A percentile compares a stretch with the other conserved stretches of the same genome.
phyloP scores from a whole-genome alignment of 92 coral and sea anemone species.

The Ricordea florida region DNA sequence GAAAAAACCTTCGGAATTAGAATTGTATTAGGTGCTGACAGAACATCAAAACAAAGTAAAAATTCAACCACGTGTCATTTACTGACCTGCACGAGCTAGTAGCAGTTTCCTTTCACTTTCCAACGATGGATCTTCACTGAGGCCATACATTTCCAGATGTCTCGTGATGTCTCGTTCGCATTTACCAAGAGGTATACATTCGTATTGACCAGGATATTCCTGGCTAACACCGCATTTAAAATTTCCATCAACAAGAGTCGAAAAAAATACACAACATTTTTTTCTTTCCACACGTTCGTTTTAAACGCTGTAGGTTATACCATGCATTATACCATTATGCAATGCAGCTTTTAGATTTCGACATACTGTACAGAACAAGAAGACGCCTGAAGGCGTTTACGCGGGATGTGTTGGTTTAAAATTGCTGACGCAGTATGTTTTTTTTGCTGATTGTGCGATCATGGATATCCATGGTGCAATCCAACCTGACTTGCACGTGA shows the following conservation, averaged over 20 bases:
- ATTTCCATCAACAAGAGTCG: background rate
- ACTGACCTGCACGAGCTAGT: conserved; percentile 31
- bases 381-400: too few relatives aligned
- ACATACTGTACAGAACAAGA: too few relatives aligned
- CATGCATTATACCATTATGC: too few relatives aligned
- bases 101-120: conserved; percentile 14
- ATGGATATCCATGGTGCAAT: too few relatives aligned
- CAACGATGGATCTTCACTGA: background rate
- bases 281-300: too few relatives aligned
- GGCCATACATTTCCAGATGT: background rate
- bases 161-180: conserved; percentile 1
- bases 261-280: background rate
- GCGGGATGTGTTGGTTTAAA: too few relatives aligned
- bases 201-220: background rate
- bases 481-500: too few relatives aligned
- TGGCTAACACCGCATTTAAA: background rate
- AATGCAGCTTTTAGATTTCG: too few relatives aligned
- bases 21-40: background rate
- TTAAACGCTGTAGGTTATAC: too few relatives aligned
- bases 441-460: too few relatives aligned
- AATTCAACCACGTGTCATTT: background rate
- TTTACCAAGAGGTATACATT: background rate
- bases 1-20: background rate
- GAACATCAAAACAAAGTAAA: background rate
- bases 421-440: too few relatives aligned